Conservation (phyloP, 2,888 invertebrate species). For the Yponomeuta cagnagella region DNA sequence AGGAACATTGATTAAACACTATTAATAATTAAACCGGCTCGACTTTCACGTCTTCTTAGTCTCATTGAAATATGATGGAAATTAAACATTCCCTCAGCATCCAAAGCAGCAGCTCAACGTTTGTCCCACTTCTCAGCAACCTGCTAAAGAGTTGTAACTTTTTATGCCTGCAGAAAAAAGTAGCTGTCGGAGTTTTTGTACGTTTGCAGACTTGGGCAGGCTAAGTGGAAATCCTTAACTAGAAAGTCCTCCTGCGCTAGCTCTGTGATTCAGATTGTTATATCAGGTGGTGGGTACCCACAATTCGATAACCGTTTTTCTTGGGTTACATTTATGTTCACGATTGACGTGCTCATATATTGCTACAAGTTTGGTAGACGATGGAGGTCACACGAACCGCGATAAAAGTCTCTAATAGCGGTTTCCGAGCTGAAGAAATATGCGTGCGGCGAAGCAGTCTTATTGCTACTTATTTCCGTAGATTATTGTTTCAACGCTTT, state of each 20-base stretch:
- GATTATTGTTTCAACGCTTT: slow-evolving; percentile 14
- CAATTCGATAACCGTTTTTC: not conserved
- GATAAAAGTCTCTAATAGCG: not conserved
- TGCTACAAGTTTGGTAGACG: slow-evolving; percentile 9
- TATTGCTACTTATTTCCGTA: slow-evolving; percentile 1
- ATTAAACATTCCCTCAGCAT: not conserved
- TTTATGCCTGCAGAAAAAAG: not conserved
- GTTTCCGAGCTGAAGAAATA: slow-evolving; percentile 4
- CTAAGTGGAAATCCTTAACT: not conserved
- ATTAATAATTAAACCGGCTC: not conserved
- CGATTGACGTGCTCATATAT: not conserved
- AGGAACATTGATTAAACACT: too few relatives aligned
- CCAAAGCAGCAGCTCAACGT: not conserved
- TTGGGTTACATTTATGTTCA: not conserved
- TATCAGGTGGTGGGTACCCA: not conserved
- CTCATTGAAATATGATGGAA: not conserved
- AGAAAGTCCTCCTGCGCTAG: too few relatives aligned
- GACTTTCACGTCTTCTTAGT: not conserved
- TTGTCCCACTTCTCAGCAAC: not conserved
- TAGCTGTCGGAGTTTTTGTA: not conserved
- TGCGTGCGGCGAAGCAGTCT: slow-evolving; percentile 9
- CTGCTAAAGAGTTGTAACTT: not conserved
- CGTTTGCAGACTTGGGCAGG: not conserved
- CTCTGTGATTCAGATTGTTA: too few relatives aligned
- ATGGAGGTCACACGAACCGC: slow-evolving; percentile 3